phyloP scores from a whole-genome alignment of 2,113 vertebrate genomes.

The Equus przewalskii region DNA sequence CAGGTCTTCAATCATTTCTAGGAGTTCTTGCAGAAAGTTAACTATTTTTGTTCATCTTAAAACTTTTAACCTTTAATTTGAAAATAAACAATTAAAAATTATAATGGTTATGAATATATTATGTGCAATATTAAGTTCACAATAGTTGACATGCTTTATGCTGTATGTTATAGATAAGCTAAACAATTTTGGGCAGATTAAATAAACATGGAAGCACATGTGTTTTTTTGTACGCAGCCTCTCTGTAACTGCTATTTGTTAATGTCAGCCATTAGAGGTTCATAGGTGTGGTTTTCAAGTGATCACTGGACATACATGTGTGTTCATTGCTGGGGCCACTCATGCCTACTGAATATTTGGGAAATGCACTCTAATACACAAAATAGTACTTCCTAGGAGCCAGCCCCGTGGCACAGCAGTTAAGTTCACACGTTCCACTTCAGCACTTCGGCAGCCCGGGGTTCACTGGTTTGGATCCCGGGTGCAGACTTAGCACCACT shows the following conservation, averaged over 20 bases:
- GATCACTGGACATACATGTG: background rate
- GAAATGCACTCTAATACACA: background rate
- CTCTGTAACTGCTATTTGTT: background rate
- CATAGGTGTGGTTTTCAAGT: background rate
- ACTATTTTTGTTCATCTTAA: background rate
- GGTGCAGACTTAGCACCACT: no score
- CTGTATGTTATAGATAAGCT: background rate
- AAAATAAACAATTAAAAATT: conserved; percentile 34
- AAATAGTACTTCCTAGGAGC: background rate
- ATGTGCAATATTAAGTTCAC: background rate
- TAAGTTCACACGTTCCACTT: no score
- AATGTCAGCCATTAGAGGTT: background rate
- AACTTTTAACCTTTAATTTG: conserved; percentile 2
- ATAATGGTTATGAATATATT: background rate
- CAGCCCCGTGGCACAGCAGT: no score
- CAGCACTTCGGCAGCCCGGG: no score
- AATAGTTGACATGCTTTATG: background rate
- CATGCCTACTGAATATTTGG: background rate
- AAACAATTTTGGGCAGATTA: conserved; percentile 6
- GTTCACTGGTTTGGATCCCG: no score
- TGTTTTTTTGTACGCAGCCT: background rate
- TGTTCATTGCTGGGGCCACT: background rate
- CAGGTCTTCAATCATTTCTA: conserved; percentile 20
- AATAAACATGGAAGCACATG: background rate
- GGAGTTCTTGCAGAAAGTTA: background rate